phyloP scores from a whole-genome alignment of 2,888 invertebrate genomes.

The Apamea anceps region DNA sequence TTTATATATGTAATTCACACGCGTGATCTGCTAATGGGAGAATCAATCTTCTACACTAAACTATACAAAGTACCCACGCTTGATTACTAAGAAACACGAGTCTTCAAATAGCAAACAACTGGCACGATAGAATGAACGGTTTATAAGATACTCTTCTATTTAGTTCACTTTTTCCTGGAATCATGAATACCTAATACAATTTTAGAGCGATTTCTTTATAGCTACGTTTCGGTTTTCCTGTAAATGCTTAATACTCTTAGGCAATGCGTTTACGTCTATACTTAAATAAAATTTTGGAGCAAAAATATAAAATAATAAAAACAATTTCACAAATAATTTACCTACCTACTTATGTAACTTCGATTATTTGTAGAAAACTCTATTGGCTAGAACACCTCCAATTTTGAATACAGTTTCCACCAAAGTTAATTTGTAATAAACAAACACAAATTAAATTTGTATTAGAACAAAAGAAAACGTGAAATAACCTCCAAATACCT shows the following conservation, averaged over 20 bases:
- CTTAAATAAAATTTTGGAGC: not conserved
- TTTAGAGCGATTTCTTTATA: too few relatives aligned
- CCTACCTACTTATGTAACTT: not conserved
- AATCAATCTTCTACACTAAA: not conserved
- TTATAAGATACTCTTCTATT: not conserved
- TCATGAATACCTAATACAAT: not conserved
- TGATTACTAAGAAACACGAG: conserved; percentile 1
- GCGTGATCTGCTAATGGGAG: not conserved
- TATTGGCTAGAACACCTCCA: not conserved
- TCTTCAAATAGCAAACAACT: conserved; percentile 3
- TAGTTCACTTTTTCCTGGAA: not conserved
- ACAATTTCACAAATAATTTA: not conserved
- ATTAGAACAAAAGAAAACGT: conserved; percentile 32
- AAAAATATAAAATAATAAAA: not conserved
- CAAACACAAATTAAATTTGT: conserved; percentile 7
- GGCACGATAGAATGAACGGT: not conserved
- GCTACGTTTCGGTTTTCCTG: not conserved
- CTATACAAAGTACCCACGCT: not conserved
- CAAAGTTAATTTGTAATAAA: not conserved
- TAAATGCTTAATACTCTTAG: not conserved
- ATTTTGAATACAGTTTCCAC: not conserved
- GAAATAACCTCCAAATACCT: conserved; percentile 1
- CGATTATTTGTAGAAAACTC: not conserved
- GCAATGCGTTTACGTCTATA: not conserved
- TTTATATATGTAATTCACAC: not conserved